Percentiles rank a stretch among this genome's conserved stretches.
phyloP scores from a whole-genome alignment of 2,113 vertebrate genomes.

The Benitochromis conjunctus region DNA sequence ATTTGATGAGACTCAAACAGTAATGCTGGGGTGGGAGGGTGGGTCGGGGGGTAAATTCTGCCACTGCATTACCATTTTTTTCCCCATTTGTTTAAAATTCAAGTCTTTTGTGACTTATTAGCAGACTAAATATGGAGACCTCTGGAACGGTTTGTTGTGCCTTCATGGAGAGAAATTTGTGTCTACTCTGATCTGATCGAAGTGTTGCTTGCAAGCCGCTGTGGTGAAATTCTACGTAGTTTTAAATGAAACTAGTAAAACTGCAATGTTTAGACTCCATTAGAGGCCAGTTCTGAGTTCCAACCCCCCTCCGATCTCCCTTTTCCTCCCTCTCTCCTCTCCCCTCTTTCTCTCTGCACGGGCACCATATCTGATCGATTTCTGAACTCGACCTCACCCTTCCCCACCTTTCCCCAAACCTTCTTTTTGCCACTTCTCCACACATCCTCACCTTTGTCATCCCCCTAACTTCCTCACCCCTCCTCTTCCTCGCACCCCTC shows the following conservation, averaged over 20 bases:
- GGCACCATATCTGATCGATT: conserved; percentile 75
- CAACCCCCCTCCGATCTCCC: conserved; percentile 67
- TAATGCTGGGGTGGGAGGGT: background rate
- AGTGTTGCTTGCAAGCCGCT: background rate
- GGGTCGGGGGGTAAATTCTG: background rate
- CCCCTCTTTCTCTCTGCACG: conserved; percentile 72
- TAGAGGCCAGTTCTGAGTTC: conserved; percentile 77
- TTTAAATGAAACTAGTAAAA: background rate
- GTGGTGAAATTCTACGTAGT: background rate
- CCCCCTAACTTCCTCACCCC: conserved; percentile 57
- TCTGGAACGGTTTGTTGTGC: background rate
- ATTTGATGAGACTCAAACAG: background rate
- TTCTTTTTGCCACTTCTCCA: background rate
- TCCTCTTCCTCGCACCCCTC: conserved; percentile 35
- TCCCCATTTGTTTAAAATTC: background rate
- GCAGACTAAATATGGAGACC: background rate
- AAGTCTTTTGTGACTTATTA: background rate
- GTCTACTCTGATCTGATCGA: background rate
- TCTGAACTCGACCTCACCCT: conserved; percentile 71
- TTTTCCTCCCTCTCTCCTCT: conserved; percentile 35
- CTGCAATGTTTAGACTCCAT: conserved; percentile 71
- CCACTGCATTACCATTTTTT: background rate
- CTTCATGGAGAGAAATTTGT: background rate
- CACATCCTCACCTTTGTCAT: background rate
- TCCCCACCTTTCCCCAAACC: conserved; percentile 25